Evolutionary conservation across 2,113 vertebrate species (phyloP).

Genomic region (Leptobrachium leishanense): DNA sequence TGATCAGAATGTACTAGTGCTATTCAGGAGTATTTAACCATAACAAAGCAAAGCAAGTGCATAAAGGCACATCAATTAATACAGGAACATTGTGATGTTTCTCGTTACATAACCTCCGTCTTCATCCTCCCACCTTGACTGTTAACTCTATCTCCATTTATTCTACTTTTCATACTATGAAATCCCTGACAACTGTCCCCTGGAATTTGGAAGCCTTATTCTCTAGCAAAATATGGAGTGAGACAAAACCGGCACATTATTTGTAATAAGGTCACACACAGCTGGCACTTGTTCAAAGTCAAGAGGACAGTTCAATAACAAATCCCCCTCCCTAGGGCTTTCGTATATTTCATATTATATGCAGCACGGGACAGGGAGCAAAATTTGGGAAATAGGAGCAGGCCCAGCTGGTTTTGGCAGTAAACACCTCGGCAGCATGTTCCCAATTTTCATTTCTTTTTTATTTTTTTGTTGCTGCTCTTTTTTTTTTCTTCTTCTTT

Average conservation of each 20-base stretch:
- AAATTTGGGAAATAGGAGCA: conserved; percentile 56
- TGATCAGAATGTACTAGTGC: no score
- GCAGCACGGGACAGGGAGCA: conserved; percentile 38
- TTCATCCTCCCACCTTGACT: no score
- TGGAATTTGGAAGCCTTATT: not conserved
- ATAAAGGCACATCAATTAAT: no score
- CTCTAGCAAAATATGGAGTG: not conserved
- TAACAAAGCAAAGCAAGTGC: no score
- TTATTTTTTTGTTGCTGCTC: conserved; percentile 50
- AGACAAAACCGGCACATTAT: not conserved
- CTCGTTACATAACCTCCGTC: no score
- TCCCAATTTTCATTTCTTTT: conserved; percentile 46
- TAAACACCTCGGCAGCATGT: conserved; percentile 65
- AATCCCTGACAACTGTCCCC: no score
- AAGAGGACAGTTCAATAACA: conserved; percentile 24
- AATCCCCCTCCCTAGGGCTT: conserved; percentile 32
- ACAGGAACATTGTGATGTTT: no score
- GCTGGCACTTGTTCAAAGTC: not conserved
- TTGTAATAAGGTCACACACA: not conserved
- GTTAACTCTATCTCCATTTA: no score
- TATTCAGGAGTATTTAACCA: no score
- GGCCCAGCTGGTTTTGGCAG: conserved; percentile 59
- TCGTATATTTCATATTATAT: conserved; percentile 19
- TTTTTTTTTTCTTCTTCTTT: conserved; percentile 59
- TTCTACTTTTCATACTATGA: no score